Evolutionary conservation across 2,888 invertebrate species (phyloP).

Genomic region (Gasteruption jaculator): DNA sequence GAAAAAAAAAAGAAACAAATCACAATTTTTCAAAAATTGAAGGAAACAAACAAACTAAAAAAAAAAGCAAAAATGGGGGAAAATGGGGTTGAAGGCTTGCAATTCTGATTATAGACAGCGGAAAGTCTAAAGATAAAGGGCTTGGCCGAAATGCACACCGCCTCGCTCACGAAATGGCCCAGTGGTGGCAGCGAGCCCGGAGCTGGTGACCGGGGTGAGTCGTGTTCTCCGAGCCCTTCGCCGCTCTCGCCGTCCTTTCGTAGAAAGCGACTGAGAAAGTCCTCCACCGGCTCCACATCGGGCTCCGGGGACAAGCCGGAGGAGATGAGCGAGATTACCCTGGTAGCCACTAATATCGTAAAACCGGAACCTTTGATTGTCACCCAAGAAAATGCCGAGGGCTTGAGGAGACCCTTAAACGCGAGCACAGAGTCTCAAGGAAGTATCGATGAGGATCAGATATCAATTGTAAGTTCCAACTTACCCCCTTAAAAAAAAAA

Average conservation of each 20-base stretch:
- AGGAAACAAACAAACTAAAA: no score
- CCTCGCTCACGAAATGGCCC: constrained; percentile 69
- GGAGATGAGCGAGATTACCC: constrained; percentile 44
- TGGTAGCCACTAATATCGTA: constrained; percentile 45
- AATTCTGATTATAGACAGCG: constrained; percentile 64
- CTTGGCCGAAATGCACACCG: constrained; percentile 79
- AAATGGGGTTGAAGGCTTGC: no score
- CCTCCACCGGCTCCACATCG: constrained; percentile 58
- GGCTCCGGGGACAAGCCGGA: constrained; percentile 44
- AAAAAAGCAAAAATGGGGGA: no score
- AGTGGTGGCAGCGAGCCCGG: constrained; percentile 53
- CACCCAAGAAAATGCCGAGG: constrained; percentile 37
- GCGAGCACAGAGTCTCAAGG: constrained; percentile 44
- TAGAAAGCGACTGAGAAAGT: constrained; percentile 63
- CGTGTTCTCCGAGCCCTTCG: constrained; percentile 46
- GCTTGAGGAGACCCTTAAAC: constrained; percentile 38
- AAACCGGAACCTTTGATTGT: constrained; percentile 43
- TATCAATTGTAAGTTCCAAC: constrained; percentile 40
- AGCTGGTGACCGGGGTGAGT: constrained; percentile 42
- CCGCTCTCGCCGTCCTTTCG: constrained; percentile 62
- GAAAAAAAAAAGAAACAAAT: constrained; percentile 5
- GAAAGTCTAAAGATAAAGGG: constrained; percentile 86
- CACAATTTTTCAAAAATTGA: no score
- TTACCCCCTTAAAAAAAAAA: not conserved
- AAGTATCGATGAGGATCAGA: constrained; percentile 46